These are phyloP conservation scores for Stichodactyla mertensii DNA, from an alignment of 64 coral and sea anemone genomes.

Conservation along the genomic window DNA sequence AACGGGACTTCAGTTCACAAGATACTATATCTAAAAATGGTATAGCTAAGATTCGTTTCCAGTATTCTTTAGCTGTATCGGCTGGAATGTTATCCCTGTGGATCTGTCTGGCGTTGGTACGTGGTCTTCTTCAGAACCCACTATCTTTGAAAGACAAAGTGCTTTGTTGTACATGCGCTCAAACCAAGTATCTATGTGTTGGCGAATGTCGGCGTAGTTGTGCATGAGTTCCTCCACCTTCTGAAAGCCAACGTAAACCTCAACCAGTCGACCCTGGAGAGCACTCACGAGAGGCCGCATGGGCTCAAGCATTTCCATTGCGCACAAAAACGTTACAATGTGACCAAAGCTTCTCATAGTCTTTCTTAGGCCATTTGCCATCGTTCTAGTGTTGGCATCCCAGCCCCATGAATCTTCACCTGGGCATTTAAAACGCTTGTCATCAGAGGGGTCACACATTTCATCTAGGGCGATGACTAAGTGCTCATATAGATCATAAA, in stretches of 20 bases:
- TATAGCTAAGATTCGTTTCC: not conserved
- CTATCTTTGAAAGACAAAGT: not conserved
- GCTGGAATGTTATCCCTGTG: constrained; percentile 22
- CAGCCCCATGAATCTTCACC: constrained; percentile 50
- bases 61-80: not conserved
- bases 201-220: constrained; percentile 31
- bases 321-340: too few species aligned
- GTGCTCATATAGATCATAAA: not conserved
- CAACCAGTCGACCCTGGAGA: constrained; percentile 50
- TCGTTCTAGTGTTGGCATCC: too few species aligned
- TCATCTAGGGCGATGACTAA: not conserved
- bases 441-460: not conserved
- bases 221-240: constrained; percentile 54
- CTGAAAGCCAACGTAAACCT: constrained; percentile 48
- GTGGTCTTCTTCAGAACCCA: constrained; percentile 10
- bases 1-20: too few species aligned
- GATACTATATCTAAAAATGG: not conserved
- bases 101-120: not conserved
- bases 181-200: constrained; percentile 27
- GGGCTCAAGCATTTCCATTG: constrained; percentile 52
- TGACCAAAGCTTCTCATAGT: too few species aligned
- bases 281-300: constrained; percentile 51
- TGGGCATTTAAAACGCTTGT: constrained; percentile 5
- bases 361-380: too few species aligned
- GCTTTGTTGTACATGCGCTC: constrained; percentile 17